Percentiles rank a stretch among this genome's conserved stretches.
These are phyloP conservation scores for Lordiphosa clarofinis DNA, from an alignment of 1,140 invertebrate species.

Conservation along the genomic window DNA sequence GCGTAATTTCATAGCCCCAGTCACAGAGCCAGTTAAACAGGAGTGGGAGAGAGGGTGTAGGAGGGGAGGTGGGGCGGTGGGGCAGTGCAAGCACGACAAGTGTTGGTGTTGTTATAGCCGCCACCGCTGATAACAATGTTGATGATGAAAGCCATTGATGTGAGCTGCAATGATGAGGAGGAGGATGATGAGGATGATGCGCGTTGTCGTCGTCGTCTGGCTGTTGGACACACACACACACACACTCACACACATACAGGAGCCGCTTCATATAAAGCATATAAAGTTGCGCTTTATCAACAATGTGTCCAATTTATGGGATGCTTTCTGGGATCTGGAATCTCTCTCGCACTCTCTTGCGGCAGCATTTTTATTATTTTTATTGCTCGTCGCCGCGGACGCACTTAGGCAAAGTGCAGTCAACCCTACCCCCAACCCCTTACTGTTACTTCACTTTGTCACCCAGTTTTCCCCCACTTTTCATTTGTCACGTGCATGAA, in stretches of 20 bases:
- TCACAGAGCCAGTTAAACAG: slow-evolving; percentile 24
- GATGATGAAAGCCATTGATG: slow-evolving; percentile 74
- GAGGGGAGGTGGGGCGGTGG: neutral
- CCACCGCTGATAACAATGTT: slow-evolving; percentile 70
- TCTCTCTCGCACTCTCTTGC: slow-evolving; percentile 1
- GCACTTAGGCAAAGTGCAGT: slow-evolving; percentile 70
- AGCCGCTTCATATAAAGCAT: slow-evolving; percentile 67
- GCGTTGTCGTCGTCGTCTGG: slow-evolving; percentile 7
- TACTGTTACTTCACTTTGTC: no score
- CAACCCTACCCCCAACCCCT: slow-evolving; percentile 30
- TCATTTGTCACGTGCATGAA: slow-evolving; percentile 8
- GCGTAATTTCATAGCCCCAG: slow-evolving; percentile 61
- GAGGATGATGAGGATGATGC: slow-evolving; percentile 11
- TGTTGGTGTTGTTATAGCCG: slow-evolving; percentile 37
- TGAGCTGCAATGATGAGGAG: slow-evolving; percentile 34
- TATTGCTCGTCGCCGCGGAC: slow-evolving; percentile 32
- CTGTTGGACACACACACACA: slow-evolving; percentile 5
- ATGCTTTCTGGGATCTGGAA: slow-evolving; percentile 1
- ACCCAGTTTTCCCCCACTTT: neutral
- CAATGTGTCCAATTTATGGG: slow-evolving; percentile 75
- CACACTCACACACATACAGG: slow-evolving; percentile 8
- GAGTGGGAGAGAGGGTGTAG: neutral
- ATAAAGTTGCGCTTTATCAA: slow-evolving; percentile 76
- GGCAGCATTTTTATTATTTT: slow-evolving; percentile 4
- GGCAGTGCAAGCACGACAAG: slow-evolving; percentile 35